Base-by-base conservation (phyloP, 2,888 invertebrate genomes). In the Sesamia inferens region DNA sequence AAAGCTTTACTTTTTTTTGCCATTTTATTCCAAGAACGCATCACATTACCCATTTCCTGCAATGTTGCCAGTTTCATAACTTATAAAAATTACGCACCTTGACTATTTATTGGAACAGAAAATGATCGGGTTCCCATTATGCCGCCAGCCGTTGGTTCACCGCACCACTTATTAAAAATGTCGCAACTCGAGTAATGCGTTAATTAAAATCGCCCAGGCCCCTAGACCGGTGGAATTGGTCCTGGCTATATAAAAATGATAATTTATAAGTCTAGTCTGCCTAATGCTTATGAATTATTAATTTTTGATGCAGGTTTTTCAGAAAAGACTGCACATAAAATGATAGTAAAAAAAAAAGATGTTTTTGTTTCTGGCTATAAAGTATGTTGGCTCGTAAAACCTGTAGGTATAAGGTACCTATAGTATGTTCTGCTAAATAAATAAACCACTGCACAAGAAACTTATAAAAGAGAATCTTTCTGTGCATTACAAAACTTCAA, bases 111-210 rank as follows among this genome's bases (percentile, higher is more conserved):
- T 71, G 67, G 74, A 74, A 68, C 78, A 75, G 76, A 82, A 84
- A 86, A 86, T 86, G 63, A 79, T 83, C 67, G 14, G 62, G 72
- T 64, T n/a, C 71, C 75, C 72, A 76, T 63, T 78, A 80, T 71
- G 82, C 59, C 13, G 62, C 47, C 44, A n/a, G 44, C 77, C 67
- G 78, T 79, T 81, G 70, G 66, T 47, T 74, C 71, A 14, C 39
- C 24, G 63, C 59, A 73, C 39, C 57, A 57, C 76, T 74, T 82
- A 77, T 78, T 76, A 79, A 72, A 76, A 83, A 73, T 77, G 78
- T 80, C 72, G 78, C 74, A 75, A 74, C 64, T 74, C 81, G n/a
- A 65, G 77, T 58, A 71, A 70, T 66, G 74, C 61, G 74, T 77
- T 81, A 81, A 85, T 83, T 85, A 78, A 81, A 83, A 79, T 78